Base-by-base conservation (phyloP, 1,140 invertebrate genomes). In the Drosophila santomea region DNA sequence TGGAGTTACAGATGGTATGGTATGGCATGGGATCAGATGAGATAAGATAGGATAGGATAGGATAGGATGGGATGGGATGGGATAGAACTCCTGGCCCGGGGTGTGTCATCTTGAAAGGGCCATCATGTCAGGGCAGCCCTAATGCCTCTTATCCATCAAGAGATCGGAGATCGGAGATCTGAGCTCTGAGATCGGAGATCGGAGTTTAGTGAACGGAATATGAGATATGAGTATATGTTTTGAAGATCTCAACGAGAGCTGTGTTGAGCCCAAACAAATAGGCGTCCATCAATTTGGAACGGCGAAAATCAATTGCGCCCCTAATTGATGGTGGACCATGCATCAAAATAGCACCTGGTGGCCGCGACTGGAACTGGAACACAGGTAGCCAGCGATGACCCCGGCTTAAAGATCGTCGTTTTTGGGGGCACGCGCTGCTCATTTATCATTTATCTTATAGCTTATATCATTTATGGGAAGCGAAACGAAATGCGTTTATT, bases 281-380 rank as follows among this genome's bases (percentile, higher is more conserved):
- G 35, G 36, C 38, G 54, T 71, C 43, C 43, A 48, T 62, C 59
- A 71, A 39, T 66, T 45, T n/a, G 15, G 1, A 7, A 45, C 47
- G 20, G 36, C 35, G 39, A 48, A 67, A 84, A 84, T 80, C 81
- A 84, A 80, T 85, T 85, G 60, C 61, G 50, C 15, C n/a, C 39
- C 47, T 79, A 86, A 90, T 86, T 85, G 82, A 90, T 86, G 83
- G 72, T 44, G 54, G 39, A 38, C 74, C 71, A 85, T 90, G 73
- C 72, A 86, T 90, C 85, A 90, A 79, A 90, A 74, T 86, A 90
- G 81, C 85, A 90, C 85, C 86, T 86, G 86, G 68, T 71, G 61
- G 74, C 81, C 17, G 2, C 0, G 41, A 15, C 38, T 38, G 2
- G 36, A 14, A 14, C 36, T 12, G 4, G 11, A 90, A 85, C 57